phyloP scores from a whole-genome alignment of 2,797 vertebrate genomes.

The Adelosebastes latens region DNA sequence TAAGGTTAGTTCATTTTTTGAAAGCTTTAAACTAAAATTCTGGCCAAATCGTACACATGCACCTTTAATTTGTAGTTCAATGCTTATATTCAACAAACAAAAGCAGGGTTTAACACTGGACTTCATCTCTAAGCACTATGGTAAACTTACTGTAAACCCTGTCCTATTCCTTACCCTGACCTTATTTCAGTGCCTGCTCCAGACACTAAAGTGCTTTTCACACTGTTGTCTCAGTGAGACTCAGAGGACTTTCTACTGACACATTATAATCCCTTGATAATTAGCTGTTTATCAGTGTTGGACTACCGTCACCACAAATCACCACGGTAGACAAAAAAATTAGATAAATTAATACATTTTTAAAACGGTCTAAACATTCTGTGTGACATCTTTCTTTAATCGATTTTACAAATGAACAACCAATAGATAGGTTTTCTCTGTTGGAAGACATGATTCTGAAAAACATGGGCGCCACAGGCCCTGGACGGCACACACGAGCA shows the following conservation, averaged over 20 bases:
- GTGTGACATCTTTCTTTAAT: neutral
- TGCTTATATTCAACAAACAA: neutral
- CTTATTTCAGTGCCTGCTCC: neutral
- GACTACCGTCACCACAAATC: constrained; percentile 9
- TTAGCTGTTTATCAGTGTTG: constrained; percentile 41
- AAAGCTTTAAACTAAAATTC: neutral
- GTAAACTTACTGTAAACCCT: constrained; percentile 7
- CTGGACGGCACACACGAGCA: constrained; percentile 1
- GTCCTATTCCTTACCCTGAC: neutral
- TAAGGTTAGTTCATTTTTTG: too few species aligned
- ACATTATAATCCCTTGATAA: constrained; percentile 41
- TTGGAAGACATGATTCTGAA: neutral
- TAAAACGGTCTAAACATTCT: neutral
- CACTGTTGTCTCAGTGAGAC: constrained; percentile 19
- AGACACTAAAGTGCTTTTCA: constrained; percentile 26
- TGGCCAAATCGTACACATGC: neutral
- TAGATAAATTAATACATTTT: constrained; percentile 5
- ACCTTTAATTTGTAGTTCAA: neutral
- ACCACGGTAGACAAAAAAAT: neutral
- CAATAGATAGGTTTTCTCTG: neutral
- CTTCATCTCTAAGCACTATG: neutral
- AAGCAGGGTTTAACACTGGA: neutral
- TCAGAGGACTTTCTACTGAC: constrained; percentile 24
- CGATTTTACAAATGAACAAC: constrained; percentile 1
- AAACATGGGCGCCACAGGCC: neutral